Conservation (phyloP, 2,113 vertebrate species). For the Sphyrna mokarran region DNA sequence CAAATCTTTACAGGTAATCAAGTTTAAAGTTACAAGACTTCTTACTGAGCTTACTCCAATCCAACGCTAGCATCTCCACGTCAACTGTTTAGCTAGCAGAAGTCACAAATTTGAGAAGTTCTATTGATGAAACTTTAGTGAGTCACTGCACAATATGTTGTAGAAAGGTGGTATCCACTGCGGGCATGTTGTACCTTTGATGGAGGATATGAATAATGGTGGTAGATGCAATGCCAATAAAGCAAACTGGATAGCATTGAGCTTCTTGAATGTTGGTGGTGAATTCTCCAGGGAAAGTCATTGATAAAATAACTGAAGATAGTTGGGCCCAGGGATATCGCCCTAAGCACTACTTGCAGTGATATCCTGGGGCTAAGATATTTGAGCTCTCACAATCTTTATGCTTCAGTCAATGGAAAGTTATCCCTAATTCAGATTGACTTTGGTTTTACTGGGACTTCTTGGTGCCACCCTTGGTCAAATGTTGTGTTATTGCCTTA, state of each 20-base stretch:
- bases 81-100: not conserved
- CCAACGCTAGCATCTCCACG: no score
- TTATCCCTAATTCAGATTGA: not conserved
- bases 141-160: not conserved
- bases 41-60: no score
- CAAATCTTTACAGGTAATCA: no score
- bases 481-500: not conserved
- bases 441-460: not conserved
- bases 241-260: not conserved
- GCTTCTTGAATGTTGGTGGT: no score
- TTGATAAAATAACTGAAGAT: no score
- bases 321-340: not conserved
- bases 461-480: not conserved
- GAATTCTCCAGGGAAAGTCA: no score
- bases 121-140: not conserved
- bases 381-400: not conserved
- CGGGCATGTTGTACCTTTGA: not conserved
- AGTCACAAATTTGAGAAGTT: not conserved
- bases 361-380: not conserved
- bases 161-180: not conserved
- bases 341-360: not conserved
- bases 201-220: not conserved
- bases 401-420: not conserved
- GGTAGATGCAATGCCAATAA: not conserved
- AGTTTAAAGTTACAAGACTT: no score